phyloP scores from a whole-genome alignment of 2,888 invertebrate genomes.

The Pollenia angustigena region DNA sequence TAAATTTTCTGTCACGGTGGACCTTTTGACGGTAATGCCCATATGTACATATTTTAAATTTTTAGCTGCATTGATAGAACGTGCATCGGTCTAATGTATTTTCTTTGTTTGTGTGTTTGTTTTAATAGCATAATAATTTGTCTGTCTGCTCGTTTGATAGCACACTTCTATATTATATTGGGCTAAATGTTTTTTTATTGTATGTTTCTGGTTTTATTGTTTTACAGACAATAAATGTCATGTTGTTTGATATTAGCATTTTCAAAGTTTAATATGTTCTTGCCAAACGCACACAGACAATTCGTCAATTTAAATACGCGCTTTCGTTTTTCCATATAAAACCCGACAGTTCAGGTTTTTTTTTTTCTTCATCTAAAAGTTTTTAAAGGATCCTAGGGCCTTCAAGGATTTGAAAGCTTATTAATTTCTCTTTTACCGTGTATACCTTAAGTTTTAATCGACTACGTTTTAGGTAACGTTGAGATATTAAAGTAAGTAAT shows the following conservation, averaged over 20 bases:
- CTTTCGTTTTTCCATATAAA: not conserved
- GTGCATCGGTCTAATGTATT: too few relatives aligned
- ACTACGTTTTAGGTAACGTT: too few relatives aligned
- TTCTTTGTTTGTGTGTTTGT: too few relatives aligned
- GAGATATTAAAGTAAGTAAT: too few relatives aligned
- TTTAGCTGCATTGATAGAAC: too few relatives aligned
- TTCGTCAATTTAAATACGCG: not conserved
- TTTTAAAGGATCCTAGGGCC: not conserved
- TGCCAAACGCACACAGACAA: constrained; percentile 3
- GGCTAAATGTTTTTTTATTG: not conserved
- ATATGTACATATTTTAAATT: too few relatives aligned
- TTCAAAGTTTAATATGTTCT: constrained; percentile 63
- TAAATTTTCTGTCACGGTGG: too few relatives aligned
- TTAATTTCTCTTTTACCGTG: too few relatives aligned
- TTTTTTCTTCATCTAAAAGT: too few relatives aligned
- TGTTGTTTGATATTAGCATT: constrained; percentile 64
- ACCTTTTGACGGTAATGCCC: too few relatives aligned
- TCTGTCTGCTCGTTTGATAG: too few relatives aligned
- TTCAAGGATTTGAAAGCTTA: not conserved
- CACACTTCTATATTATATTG: not conserved
- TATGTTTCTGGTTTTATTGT: constrained; percentile 61
- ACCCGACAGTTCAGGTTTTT: not conserved
- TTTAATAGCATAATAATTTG: not conserved
- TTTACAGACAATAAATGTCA: constrained; percentile 65
- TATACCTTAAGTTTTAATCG: too few relatives aligned